A percentile compares a stretch with the other conserved stretches of the same genome.
These are phyloP conservation scores for Melipona quadrifasciata DNA, from an alignment of 1,140 invertebrate genomes.

Conservation along the genomic window DNA sequence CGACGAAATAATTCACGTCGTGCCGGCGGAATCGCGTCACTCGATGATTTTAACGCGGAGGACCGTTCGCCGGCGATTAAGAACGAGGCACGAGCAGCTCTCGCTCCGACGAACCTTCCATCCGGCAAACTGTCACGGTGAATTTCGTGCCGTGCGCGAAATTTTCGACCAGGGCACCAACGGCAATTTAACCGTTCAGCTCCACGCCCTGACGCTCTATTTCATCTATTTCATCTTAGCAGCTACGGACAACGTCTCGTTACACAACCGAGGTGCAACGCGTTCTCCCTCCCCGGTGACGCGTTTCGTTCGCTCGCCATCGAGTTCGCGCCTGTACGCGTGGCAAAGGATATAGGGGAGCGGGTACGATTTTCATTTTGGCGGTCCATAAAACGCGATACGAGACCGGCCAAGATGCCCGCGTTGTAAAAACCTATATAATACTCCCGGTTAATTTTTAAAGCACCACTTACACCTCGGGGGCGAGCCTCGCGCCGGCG, in stretches of 20 bases:
- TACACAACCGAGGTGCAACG: not conserved
- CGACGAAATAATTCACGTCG: not conserved
- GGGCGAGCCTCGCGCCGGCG: slow-evolving; percentile 37
- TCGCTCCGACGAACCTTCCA: not conserved
- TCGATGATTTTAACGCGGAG: slow-evolving; percentile 6
- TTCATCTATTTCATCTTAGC: not conserved
- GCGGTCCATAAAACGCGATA: slow-evolving; percentile 48
- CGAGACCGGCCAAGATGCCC: slow-evolving; percentile 37
- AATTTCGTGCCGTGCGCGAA: not conserved
- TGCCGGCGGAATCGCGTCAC: not conserved
- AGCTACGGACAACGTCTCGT: not conserved
- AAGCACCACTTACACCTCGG: slow-evolving; percentile 58
- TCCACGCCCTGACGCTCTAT: not conserved
- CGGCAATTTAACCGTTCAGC: not conserved
- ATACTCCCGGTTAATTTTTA: slow-evolving; percentile 64
- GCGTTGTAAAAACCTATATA: slow-evolving; percentile 58
- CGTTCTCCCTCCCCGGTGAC: not conserved
- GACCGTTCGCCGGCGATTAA: not conserved
- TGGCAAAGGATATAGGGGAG: too few species aligned
- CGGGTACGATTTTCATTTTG: slow-evolving; percentile 15
- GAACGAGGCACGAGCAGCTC: not conserved
- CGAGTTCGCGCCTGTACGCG: too few species aligned
- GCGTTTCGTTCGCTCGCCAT: not conserved
- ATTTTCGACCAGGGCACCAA: not conserved
- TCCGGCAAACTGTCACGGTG: not conserved